Base-by-base conservation (phyloP, 2,113 vertebrate genomes). In the Bufo bufo region DNA sequence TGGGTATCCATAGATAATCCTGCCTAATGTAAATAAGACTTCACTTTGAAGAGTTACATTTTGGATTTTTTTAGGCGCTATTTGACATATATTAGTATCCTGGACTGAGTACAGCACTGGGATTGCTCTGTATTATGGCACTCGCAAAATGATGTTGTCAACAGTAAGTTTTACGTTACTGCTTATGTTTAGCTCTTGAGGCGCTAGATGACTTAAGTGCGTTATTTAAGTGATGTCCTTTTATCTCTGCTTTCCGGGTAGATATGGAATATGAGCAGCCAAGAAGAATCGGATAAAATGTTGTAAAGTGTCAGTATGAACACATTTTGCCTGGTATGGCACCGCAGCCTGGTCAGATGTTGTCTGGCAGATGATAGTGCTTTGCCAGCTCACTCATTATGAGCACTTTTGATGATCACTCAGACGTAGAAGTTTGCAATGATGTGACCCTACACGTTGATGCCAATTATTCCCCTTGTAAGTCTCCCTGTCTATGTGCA, bases 121-220 rank as follows among this genome's bases (percentile, higher is more conserved):
- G 33, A 33, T 6, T 52, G 9, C 9, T 1, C 9, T 52, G 52
- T 9, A 9, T 52, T 52, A 52, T 2, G 52, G 9, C 52, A 52
- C 5, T 52, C 9, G 5, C 52, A 52, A 6, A 52, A 52, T 52
- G 1, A 5, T 52, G 9, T 52, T 52, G 52, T 52, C 52, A 52
- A 9, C 52, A 5, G 9, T 52, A 52, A 33, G 52, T 52, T 17
- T 75, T 50, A 77, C 49, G 52, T 0, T 78, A 54, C 9, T 14
- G 77, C 77, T 80, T 59, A 43, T 58, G 77, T 58, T 58, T 63
- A 47, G 58, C 79, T 82, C 56, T 81, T 61, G 54, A 59, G 78
- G 19, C 19, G 59, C 1, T 20, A 47, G 58, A 47, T 82, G 17
- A 20, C 58, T 17, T 63, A 82, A 82, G 58, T 49, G 43, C 43